These are phyloP conservation scores for Pemphredon lugubris DNA, from an alignment of 2,888 invertebrate genomes.

Conservation along the genomic window DNA sequence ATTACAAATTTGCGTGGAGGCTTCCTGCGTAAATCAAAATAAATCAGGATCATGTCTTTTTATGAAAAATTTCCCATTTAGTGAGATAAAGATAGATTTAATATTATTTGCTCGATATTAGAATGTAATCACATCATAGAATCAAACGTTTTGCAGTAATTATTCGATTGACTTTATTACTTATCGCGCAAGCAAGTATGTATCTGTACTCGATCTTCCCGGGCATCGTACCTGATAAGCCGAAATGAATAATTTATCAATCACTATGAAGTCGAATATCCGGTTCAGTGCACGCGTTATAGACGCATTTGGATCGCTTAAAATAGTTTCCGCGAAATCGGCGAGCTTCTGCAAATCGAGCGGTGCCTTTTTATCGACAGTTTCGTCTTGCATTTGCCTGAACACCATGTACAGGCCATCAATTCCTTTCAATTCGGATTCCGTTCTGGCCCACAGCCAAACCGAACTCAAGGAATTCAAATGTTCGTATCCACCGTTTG, in stretches of 20 bases:
- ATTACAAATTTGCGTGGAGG: slow-evolving; percentile 86
- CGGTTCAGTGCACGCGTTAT: slow-evolving; percentile 84
- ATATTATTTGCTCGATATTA: too few species aligned
- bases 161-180: too few species aligned
- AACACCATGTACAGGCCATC: slow-evolving; percentile 87
- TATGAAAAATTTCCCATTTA: too few species aligned
- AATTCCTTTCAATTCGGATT: slow-evolving; percentile 84
- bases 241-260: slow-evolving; percentile 86
- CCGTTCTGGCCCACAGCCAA: slow-evolving; percentile 86
- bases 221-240: slow-evolving; percentile 85
- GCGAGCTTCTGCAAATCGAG: slow-evolving; percentile 83
- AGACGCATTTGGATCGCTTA: slow-evolving; percentile 85
- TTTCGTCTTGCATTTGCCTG: slow-evolving; percentile 83
- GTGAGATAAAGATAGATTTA: not conserved
- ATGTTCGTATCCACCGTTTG: slow-evolving; percentile 53
- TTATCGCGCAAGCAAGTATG: too few species aligned
- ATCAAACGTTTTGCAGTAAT: too few species aligned
- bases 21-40: slow-evolving; percentile 83
- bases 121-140: too few species aligned
- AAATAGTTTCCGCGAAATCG: slow-evolving; percentile 86
- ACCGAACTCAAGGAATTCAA: slow-evolving; percentile 75
- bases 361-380: slow-evolving; percentile 73
- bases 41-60: not conserved
- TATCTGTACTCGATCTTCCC: too few species aligned
- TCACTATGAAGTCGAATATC: slow-evolving; percentile 84